Base-by-base conservation (phyloP, 2,113 vertebrate genomes). In the Urocolius indicus region DNA sequence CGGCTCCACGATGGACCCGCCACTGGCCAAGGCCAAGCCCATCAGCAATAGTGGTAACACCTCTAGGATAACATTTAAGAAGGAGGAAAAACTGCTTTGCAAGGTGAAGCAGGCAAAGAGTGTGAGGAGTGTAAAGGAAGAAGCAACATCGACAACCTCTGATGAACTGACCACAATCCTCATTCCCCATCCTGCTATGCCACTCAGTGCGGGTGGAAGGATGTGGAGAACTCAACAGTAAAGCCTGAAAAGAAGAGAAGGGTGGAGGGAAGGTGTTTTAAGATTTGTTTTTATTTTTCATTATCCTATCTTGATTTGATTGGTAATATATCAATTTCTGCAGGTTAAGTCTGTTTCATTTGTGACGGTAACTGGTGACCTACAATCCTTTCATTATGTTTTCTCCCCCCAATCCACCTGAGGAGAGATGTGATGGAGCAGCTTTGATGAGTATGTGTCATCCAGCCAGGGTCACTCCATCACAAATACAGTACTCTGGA, bases 31-130 rank as follows among this genome's bases (percentile, higher is more conserved):
- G 48, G 13, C 43, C 0, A 0, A 84, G 34, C 4, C 30, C 17
- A 38, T 12, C 13, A 43, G 16, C 2, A 6, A 59, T 0, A 0
- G 46, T 5, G 4, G 23, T 34, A 27, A 10, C 3, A 1, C 7
- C 46, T 57, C 29, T 29, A 41, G 11, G 24, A 57, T 8, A 51
- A 54, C 0, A 17, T 23, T 66, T 32, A 38, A 84, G 34, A 36
- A 54, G 20, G 15, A 26, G 20, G 4, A 36, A 80, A 72, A 29
- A 18, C 2, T 11, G 4, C 9, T 30, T 9, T 7, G 5, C 13
- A n/a, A n/a, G n/a, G n/a, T n/a, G 9, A 4, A 63, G 15, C 16
- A 51, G 43, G 5, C 19, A 18, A 87, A 63, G 55, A 52, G 20
- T 30, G 3, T 8, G 36, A 72, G 18, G 19, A 75, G 27, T 49